These are phyloP conservation scores for Cladorhizidae sp. DNA, from an alignment of 37 sponge, comb jelly and placozoan genomes.

Conservation along the genomic window DNA sequence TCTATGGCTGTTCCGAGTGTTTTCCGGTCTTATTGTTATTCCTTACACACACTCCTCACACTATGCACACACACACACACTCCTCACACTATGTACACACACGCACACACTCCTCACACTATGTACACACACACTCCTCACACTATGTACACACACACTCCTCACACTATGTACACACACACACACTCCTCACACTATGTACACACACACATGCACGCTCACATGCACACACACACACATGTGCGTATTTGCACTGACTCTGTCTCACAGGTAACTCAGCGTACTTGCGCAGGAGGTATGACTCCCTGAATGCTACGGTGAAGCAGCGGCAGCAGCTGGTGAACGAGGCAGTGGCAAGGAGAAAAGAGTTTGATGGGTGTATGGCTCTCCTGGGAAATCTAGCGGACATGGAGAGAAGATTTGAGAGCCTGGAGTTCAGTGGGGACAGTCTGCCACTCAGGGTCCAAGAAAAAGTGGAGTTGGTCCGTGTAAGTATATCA, in stretches of 20 bases:
- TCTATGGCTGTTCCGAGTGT: too few relatives aligned
- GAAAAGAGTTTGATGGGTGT: constrained; percentile 38
- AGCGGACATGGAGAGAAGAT: constrained; percentile 37
- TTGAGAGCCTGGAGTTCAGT: constrained; percentile 30
- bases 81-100: too few relatives aligned
- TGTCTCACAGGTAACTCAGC: constrained; percentile 11
- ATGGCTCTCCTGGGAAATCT: constrained; percentile 24
- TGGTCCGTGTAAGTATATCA: constrained; percentile 17
- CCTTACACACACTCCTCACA: too few relatives aligned
- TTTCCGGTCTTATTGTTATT: too few relatives aligned
- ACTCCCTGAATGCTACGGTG: constrained; percentile 29
- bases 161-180: background rate
- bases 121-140: background rate
- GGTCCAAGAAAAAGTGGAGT: constrained; percentile 52
- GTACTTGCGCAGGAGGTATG: constrained; percentile 34
- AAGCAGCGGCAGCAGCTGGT: constrained; percentile 14
- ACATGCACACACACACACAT: too few relatives aligned
- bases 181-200: background rate
- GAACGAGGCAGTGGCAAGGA: constrained; percentile 36
- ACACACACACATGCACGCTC: background rate
- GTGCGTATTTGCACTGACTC: too few relatives aligned
- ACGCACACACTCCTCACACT: background rate
- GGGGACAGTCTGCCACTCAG: constrained; percentile 39
- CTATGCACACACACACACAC: too few relatives aligned
- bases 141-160: background rate